Evolutionary conservation across 2,797 vertebrate species (phyloP).

Genomic region (Austrolebias charrua): DNA sequence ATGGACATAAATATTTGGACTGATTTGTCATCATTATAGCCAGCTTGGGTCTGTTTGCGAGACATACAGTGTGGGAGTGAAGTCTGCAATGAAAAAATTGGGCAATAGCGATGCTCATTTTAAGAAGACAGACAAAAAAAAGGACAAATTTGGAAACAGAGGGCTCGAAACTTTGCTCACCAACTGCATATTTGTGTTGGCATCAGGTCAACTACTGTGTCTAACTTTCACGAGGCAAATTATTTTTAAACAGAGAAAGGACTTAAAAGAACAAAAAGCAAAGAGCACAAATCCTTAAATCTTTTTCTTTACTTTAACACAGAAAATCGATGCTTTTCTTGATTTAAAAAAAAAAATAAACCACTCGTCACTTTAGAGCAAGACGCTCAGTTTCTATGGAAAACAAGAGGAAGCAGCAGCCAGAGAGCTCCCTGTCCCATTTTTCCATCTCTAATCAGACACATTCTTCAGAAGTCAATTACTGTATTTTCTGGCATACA

Average conservation of each 20-base stretch:
- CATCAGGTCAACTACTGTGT: background rate
- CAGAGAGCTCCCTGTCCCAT: background rate
- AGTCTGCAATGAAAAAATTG: conserved; percentile 51
- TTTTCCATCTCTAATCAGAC: conserved; percentile 54
- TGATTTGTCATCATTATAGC: conserved; percentile 75
- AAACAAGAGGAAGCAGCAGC: conserved; percentile 25
- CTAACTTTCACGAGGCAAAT: too few species aligned
- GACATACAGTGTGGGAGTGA: conserved; percentile 63
- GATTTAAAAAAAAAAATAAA: conserved; percentile 11
- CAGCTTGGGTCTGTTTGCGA: conserved; percentile 65
- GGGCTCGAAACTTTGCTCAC: conserved; percentile 11
- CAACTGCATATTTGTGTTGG: background rate
- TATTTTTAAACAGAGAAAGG: too few species aligned
- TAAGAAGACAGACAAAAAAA: conserved; percentile 23
- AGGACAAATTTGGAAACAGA: conserved; percentile 17
- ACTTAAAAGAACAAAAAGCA: too few species aligned
- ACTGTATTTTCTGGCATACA: background rate
- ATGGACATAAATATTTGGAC: conserved; percentile 78
- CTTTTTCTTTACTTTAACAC: conserved; percentile 1
- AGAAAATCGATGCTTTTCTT: background rate
- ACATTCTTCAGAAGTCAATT: conserved; percentile 72
- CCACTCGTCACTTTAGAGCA: conserved; percentile 7
- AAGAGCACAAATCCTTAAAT: too few species aligned
- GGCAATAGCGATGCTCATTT: conserved; percentile 49
- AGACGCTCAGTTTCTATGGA: conserved; percentile 19